Conservation (phyloP, 1,140 invertebrate genomes). For the Chrysoperla carnea region DNA sequence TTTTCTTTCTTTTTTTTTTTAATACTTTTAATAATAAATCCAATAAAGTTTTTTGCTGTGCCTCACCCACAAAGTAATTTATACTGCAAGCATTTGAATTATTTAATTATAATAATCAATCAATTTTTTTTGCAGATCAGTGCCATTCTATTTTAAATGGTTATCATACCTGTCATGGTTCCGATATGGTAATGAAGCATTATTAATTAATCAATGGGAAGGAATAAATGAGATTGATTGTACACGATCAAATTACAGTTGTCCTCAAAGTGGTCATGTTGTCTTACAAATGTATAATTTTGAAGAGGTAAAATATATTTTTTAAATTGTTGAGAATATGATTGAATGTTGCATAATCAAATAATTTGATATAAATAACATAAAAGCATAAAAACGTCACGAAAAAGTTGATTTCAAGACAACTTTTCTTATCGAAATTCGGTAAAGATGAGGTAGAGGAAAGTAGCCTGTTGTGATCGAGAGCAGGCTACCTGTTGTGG, state of each 20-base stretch:
- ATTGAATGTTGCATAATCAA: slow-evolving; percentile 6
- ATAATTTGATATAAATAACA: not conserved
- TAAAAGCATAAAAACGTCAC: not conserved
- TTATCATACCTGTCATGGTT: slow-evolving; percentile 92
- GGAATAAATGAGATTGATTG: slow-evolving; percentile 53
- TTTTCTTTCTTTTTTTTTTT: too few species aligned
- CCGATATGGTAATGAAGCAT: slow-evolving; percentile 80
- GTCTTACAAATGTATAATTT: slow-evolving; percentile 68
- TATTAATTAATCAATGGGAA: slow-evolving; percentile 88
- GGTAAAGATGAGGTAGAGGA: too few species aligned
- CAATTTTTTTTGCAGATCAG: slow-evolving; percentile 29
- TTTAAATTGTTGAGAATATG: slow-evolving; percentile 2
- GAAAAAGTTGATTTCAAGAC: not conserved
- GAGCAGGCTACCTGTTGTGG: too few species aligned
- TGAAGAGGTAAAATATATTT: slow-evolving; percentile 33
- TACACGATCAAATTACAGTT: slow-evolving; percentile 49
- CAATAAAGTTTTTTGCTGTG: too few species aligned
- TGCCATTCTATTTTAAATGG: slow-evolving; percentile 80
- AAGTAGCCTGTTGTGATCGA: too few species aligned
- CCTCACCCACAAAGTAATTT: too few species aligned
- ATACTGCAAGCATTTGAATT: too few species aligned
- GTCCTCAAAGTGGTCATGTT: slow-evolving; percentile 53
- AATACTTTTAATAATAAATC: too few species aligned
- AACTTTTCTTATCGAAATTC: slow-evolving; percentile 4
- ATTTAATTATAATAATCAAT: too few species aligned